Evolutionary conservation across 2,113 vertebrate species (phyloP).

Genomic region (Chaetodon trifascialis): DNA sequence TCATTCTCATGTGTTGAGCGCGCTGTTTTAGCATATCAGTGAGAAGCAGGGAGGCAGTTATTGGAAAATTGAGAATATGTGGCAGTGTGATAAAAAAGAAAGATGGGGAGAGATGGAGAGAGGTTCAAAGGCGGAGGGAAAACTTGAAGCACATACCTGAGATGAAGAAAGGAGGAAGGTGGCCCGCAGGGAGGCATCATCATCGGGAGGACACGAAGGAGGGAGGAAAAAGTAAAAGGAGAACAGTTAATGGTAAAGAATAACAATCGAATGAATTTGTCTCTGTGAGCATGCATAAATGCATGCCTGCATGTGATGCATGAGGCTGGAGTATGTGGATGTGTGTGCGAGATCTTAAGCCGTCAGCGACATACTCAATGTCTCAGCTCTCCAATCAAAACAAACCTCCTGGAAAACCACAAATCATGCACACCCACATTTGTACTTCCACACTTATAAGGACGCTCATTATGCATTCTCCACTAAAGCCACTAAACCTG

Average conservation of each 20-base stretch:
- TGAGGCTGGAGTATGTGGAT: conserved; percentile 9
- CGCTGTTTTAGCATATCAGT: conserved; percentile 37
- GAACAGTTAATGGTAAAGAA: conserved; percentile 31
- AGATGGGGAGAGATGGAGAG: conserved; percentile 1
- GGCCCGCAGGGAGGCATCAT: conserved; percentile 21
- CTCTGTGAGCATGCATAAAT: conserved; percentile 43
- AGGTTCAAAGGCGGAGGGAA: background rate
- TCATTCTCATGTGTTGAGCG: conserved; percentile 38
- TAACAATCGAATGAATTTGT: background rate
- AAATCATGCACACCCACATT: conserved; percentile 34
- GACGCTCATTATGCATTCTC: conserved; percentile 10
- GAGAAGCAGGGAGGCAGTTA: conserved; percentile 29
- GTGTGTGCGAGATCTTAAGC: conserved; percentile 17
- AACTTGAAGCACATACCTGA: conserved; percentile 71
- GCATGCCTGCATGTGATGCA: conserved; percentile 3
- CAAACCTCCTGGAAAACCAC: conserved; percentile 51
- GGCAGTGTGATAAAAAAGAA: conserved; percentile 25
- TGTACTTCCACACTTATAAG: conserved; percentile 7
- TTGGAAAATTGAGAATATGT: conserved; percentile 44
- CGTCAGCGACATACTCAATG: conserved; percentile 32
- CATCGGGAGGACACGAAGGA: conserved; percentile 17
- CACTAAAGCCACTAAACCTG: conserved; percentile 16
- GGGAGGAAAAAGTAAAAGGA: conserved; percentile 24
- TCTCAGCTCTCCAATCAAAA: conserved; percentile 51
- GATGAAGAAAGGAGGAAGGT: conserved; percentile 30